Conservation (phyloP, 2,797 vertebrate species). For the Lophius americanus region DNA sequence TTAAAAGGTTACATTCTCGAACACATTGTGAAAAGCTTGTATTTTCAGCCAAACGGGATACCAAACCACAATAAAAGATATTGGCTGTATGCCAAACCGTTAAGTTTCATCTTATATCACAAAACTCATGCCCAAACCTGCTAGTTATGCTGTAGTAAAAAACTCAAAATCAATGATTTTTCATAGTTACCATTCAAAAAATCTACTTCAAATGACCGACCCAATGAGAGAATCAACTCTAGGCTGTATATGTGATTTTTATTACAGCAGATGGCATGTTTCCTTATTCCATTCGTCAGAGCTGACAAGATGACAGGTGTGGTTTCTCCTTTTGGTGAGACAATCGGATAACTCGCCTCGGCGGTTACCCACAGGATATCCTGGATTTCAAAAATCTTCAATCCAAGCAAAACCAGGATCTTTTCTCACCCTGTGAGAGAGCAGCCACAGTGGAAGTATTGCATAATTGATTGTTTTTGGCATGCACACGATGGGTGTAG, state of each 20-base stretch:
- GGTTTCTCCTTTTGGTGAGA: slow-evolving; percentile 62
- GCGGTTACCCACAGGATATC: slow-evolving; percentile 75
- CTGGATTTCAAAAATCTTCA: slow-evolving; percentile 71
- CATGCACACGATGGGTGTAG: slow-evolving; percentile 42
- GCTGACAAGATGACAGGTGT: slow-evolving; percentile 58
- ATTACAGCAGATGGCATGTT: slow-evolving; percentile 34
- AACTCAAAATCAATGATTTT: no score
- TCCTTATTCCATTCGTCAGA: slow-evolving; percentile 61
- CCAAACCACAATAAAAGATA: no score
- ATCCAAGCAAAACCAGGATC: slow-evolving; percentile 61
- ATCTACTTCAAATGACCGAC: no score
- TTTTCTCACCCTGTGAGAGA: slow-evolving; percentile 57
- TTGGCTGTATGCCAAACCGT: no score
- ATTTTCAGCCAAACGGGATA: no score
- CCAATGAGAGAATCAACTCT: no score
- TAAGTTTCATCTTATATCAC: not conserved
- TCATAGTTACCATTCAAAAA: no score
- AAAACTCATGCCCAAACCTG: slow-evolving; percentile 32
- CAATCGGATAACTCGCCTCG: slow-evolving; percentile 63
- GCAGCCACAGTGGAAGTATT: slow-evolving; percentile 38
- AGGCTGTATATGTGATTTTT: slow-evolving; percentile 54
- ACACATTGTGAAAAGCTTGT: no score
- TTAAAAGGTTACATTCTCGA: no score
- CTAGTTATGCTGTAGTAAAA: no score
- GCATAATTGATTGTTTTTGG: slow-evolving; percentile 59